Conservation (phyloP, 92 coral and sea anemone genomes). For the Epizoanthus ramosus region DNA sequence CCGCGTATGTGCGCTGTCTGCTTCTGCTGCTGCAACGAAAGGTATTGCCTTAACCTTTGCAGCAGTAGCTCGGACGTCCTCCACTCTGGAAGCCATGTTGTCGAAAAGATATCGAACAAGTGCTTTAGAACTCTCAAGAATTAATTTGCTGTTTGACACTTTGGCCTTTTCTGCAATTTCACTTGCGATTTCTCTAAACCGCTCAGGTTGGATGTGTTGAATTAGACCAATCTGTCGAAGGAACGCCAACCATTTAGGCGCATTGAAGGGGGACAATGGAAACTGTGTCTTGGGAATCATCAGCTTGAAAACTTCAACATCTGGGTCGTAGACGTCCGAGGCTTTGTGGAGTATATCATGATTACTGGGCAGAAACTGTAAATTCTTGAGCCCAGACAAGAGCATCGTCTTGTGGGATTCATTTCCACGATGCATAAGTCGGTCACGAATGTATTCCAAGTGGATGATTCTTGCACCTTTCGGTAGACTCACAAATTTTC, state of each 20-base stretch:
- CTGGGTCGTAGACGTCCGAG: conserved; percentile 5
- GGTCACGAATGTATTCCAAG: too few relatives aligned
- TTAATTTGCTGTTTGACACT: neutral
- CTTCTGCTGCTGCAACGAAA: conserved; percentile 24
- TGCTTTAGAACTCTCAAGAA: conserved; percentile 18
- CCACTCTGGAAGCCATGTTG: neutral
- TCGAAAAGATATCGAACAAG: conserved; percentile 31
- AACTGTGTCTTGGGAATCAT: conserved; percentile 4
- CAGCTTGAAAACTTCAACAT: conserved; percentile 16
- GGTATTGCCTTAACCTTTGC: conserved; percentile 2
- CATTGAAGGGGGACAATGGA: conserved; percentile 13
- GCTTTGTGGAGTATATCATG: neutral
- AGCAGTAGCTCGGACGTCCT: neutral
- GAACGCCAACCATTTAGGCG: neutral
- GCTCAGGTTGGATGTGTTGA: conserved; percentile 4
- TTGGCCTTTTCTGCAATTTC: conserved; percentile 13
- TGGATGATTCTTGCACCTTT: too few relatives aligned
- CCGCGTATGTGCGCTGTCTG: conserved; percentile 1
- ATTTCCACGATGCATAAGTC: too few relatives aligned
- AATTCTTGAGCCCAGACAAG: too few relatives aligned
- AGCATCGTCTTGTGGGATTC: too few relatives aligned
- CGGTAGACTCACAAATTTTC: too few relatives aligned
- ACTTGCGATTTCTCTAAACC: conserved; percentile 10
- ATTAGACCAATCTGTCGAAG: conserved; percentile 27
- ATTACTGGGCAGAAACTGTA: too few relatives aligned